Evolutionary conservation across 2,113 vertebrate genomes (phyloP), one percentile per base, ranked within the genome.

Genomic region (Crypturellus undulatus): DNA sequence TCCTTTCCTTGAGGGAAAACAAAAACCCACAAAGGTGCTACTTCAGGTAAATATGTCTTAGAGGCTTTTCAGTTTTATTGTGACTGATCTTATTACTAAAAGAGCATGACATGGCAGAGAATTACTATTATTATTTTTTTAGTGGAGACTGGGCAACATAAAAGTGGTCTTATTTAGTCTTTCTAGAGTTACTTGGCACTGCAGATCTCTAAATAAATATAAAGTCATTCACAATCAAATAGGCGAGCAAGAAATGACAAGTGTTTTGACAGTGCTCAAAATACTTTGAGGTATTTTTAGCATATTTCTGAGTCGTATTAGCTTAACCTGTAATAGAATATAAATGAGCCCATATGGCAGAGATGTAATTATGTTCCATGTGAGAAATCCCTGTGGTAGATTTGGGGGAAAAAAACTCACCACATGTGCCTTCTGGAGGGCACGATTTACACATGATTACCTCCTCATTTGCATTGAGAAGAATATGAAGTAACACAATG

Each of bases 291-390:
- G 97, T 97, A 97, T 98, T 98, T 97, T 98, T 98, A 98, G 98
- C 97, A 82, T 98, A 98, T 98, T 98, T 97, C 97, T 97, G 95
- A 97, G 96, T 97, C 42, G 60, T 98, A 98, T 98, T 98, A 98
- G 97, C 97, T 98, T 98, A 98, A 98, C 98, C 98, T 98, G 98
- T 98, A 98, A 98, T 96, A 97, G 98, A 98, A 98, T 98, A 98
- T 97, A 98, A 98, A 98, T 97, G 97, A 98, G 97, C 96, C 98
- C 98, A 98, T 98, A 98, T 98, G 98, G 97, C 98, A 97, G 96
- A 97, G 97, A 97, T 97, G 96, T 98, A 98, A 98, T 98, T 98
- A 98, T 97, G 94, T 96, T 98, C 96, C 95, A 97, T 95, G 96
- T 60, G 89, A 98, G 97, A 98, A 98, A 97, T 98, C 98, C 98